A percentile compares a stretch with the other conserved stretches of the same genome.
phyloP scores from a whole-genome alignment of 2,797 vertebrate species.

The Galago senegalensis region DNA sequence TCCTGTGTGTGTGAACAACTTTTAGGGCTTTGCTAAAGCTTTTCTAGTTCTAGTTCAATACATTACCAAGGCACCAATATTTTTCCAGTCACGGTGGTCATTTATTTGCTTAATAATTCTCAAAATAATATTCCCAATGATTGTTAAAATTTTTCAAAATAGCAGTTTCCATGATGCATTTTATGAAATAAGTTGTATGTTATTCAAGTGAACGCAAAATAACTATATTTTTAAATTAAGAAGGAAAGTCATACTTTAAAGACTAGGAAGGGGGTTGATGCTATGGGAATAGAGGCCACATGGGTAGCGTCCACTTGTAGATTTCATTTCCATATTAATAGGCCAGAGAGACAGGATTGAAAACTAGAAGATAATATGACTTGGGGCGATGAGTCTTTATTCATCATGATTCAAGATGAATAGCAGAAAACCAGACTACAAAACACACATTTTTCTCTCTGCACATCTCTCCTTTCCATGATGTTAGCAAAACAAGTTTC shows the following conservation, averaged over 20 bases:
- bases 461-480: neutral
- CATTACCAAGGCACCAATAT: accelerated
- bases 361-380: neutral
- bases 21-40: neutral
- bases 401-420: slow-evolving; percentile 14
- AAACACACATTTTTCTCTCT: neutral
- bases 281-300: neutral
- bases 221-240: neutral
- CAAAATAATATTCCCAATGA: neutral
- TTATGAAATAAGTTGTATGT: neutral
- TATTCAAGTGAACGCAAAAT: neutral
- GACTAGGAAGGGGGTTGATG: neutral
- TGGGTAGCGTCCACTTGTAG: neutral
- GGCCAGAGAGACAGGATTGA: neutral
- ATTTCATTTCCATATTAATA: neutral
- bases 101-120: neutral
- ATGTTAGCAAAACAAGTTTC: slow-evolving; percentile 35
- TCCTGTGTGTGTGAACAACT: neutral
- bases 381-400: neutral
- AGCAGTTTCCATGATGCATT: neutral
- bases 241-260: neutral
- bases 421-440: neutral
- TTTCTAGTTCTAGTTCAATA: neutral
- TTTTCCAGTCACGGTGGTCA: neutral
- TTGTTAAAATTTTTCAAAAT: neutral